Base-by-base conservation (phyloP, 2,888 invertebrate genomes). In the Amphiduros pacificus region DNA sequence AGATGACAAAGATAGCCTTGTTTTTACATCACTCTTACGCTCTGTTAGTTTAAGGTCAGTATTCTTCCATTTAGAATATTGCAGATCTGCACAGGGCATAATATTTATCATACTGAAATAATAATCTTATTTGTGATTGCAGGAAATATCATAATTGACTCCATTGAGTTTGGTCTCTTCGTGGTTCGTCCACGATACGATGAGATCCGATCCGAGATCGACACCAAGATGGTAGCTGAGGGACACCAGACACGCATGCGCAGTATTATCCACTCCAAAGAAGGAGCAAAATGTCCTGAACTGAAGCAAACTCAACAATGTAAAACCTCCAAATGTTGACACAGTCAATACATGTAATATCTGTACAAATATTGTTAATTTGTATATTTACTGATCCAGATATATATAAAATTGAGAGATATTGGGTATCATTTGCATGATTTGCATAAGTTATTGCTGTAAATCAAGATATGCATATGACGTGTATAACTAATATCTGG, bases 101-200 rank as follows among this genome's bases (percentile, higher is more conserved):
- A 11, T 14, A 9, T 11, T 11, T 36, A 36, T 14, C 14, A 14
- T 14, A 36, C 9, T 36, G 36, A 36, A 36, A 9, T 11, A 36
- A 36, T 36, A 41, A 9, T 2, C n/a, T 41, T 41, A 22, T 22
- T 41, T 22, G 22, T 5, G 41, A 20, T 36, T 53, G 2, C 59
- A 59, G 59, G 59, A 9, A 26, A 22, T 4, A 28, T 59, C 4
- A 32, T 48, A 6, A 53, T 59, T 9, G 48, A 28, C 14, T 59
- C 59, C 1, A 40, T 59, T 11, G 59, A 59, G 52, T 59, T 40
- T 28, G 59, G 59, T 2, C 59, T 59, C 27, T 59, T 29, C 52
- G 11, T 52, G 20, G 36, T 59, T 1, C 52, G 40, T 29, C 52
- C 53, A 3, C 11, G 53, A 40, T 27, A 27, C n/a, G 31, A 50